Base-by-base conservation (phyloP, 92 coral and sea anemone species). In the Umimayanthus kanabou region DNA sequence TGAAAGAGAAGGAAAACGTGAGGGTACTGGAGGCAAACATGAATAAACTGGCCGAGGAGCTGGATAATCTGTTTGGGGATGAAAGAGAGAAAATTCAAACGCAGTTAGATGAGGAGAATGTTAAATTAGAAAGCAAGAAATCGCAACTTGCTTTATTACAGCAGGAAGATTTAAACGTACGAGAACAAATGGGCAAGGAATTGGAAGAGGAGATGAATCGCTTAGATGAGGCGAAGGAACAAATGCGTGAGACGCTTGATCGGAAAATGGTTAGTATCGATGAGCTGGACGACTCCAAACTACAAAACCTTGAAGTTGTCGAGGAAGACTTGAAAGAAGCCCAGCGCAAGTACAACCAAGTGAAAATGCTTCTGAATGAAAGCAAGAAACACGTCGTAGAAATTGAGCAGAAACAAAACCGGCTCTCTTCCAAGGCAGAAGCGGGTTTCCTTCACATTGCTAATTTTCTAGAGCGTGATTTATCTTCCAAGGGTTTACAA, bases 301-400 rank as follows among this genome's bases (percentile, higher is more conserved):
- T 85, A 25, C 81, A 88, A 25, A 91, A 92, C 1, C 80, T 95
- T 5, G 95, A 92, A 75, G 90, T 92, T 28, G 98, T 92, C 6
- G 99, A 95, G 69, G 77, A 79, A 33, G 94, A 92, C 45, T 80
- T 97, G 7, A 93, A 93, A 73, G 93, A 95, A 11, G 96, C 97
- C 2, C 97, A 95, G 77, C 89, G 91, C 57, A 91, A 85, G 57
- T 93, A 93, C 65, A 92, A 91, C 76, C 91, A 92, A 30, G 94
- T 94, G 40, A 95, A 97, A 82, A 93, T 90, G 90, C 76, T 92
- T 55, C 77, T 93, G 49, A 92, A 88, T 37, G 93, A 91, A 55
- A 81, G 90, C 29, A 97, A 93, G 81, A 92, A 91, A 58, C 84
- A 93, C 16, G 80, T 92, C 33, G 58, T 89, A 29, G 95, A 92